Evolutionary conservation across 2,888 invertebrate genomes (phyloP).

Genomic region (Dicranocentrus wangi): DNA sequence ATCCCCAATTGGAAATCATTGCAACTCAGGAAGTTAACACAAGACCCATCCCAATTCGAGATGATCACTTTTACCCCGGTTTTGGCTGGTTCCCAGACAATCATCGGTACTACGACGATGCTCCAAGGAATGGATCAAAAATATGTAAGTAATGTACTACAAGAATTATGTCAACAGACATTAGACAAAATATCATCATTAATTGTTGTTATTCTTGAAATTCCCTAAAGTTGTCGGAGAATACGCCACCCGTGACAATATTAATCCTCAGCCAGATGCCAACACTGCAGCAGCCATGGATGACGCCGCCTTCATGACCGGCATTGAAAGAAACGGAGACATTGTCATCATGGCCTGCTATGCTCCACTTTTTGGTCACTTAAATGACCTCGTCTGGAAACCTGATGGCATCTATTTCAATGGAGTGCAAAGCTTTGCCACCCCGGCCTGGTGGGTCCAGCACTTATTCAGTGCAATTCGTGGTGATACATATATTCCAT

Average conservation of each 20-base stretch:
- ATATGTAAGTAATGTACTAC: constrained; percentile 59
- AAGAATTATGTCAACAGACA: no score
- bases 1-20: constrained; percentile 37
- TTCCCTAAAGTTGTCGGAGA: constrained; percentile 55
- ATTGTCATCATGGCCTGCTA: constrained; percentile 57
- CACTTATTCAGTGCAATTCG: constrained; percentile 33
- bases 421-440: constrained; percentile 45
- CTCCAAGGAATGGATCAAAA: constrained; percentile 48
- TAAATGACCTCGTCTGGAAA: constrained; percentile 44
- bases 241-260: constrained; percentile 44
- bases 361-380: constrained; percentile 42
- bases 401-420: constrained; percentile 53
- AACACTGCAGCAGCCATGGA: constrained; percentile 52
- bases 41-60: constrained; percentile 44
- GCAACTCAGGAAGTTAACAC: constrained; percentile 38
- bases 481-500: constrained; percentile 44
- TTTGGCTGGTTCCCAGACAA: constrained; percentile 55
- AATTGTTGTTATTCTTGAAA: no score
- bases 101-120: constrained; percentile 33
- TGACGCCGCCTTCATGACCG: constrained; percentile 57
- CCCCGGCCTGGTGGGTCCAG: constrained; percentile 52
- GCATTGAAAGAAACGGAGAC: constrained; percentile 46
- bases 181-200: constrained; percentile 4
- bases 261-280: constrained; percentile 19
- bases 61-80: constrained; percentile 44